Evolutionary conservation across 2,888 invertebrate genomes (phyloP), one percentile per base, ranked within the genome.

Genomic region (Ommatoiulus sabulosus): DNA sequence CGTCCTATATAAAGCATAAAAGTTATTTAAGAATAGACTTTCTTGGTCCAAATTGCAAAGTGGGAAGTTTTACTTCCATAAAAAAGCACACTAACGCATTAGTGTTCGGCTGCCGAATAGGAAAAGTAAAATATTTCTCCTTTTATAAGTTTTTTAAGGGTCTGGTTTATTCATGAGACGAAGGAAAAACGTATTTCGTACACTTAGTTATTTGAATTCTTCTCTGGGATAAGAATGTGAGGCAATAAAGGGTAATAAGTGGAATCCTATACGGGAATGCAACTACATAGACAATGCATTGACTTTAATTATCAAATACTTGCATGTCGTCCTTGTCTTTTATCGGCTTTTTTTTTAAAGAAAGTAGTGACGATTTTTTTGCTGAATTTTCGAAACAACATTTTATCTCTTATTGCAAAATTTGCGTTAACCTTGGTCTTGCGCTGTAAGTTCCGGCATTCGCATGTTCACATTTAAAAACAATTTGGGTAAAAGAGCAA

Each of bases 1-100:
- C 72, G 24, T 72, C 72, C 72, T 72, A 72, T 72, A 72, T 72
- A 72, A 24, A 72, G n/a, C 72, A 72, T 72, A 72, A 63, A 63
- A 72, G 72, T 72, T 72, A 72, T 72, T 63, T 72, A 72, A 72
- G 72, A 72, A 72, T 72, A 72, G 72, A 72, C 72, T 72, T 63
- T 72, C 72, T 72, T 6, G 72, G 24, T 72, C 72, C 72, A 72
- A 72, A 72, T 72, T 72, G 72, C 72, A 72, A 72, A 72, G 72
- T 72, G 24, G 24, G 72, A 72, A 72, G 72, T 72, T 72, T 72
- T 72, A 72, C 72, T 24, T 72, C 72, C 10, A 72, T 72, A 72
- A 72, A 72, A 72, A 72, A 24, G 24, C 63, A 72, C 72, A 72
- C 20, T 72, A 72, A 72, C 24, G 72, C 72, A 72, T 72, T 72